Evolutionary conservation across 2,888 invertebrate species (phyloP), one percentile per base, ranked within the genome.

Genomic region (Syrphus vitripennis): DNA sequence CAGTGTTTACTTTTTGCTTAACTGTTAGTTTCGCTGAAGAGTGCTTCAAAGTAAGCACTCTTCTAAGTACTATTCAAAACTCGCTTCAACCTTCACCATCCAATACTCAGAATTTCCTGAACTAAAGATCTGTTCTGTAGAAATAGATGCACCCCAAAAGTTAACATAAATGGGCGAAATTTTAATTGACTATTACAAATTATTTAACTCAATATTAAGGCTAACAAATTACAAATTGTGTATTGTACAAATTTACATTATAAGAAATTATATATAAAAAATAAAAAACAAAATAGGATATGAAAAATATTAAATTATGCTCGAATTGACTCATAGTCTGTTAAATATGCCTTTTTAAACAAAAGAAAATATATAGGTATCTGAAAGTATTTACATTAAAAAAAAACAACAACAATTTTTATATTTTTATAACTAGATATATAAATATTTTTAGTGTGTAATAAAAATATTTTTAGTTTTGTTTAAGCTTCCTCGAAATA

Each of bases 291-390:
- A n/a, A 69, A 12, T 26, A 45, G n/a, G n/a, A n/a, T n/a, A n/a
- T 69, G 19, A 45, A 12, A 9, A 45, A 45, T 45, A 10, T n/a
- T 14, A 37, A n/a, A n/a, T 57, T 57, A 57, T 19, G 57, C 37
- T 37, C 37, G 21, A 69, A 74, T 26, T 61, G 72, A 74, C 72
- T 74, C 10, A 42, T 80, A 74, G 79, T 80, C 72, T 53, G 24
- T 69, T 67, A 59, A 72, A 67, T 67, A 74, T 80, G 80, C 80
- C 80, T 80, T 80, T 80, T 53, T 53, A 74, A 80, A 74, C 80
- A 26, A 59, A 45, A 63, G 19, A 26, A 4, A 57, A 29, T 1
- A 34, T 7, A 29, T 16, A 59, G n/a, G n/a, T 14, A 40, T 14
- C 26, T 59, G 21, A 37, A 19, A 4, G 48, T 79, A 79, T 79